phyloP scores from a whole-genome alignment of 2,113 vertebrate species.

The Scomber japonicus region DNA sequence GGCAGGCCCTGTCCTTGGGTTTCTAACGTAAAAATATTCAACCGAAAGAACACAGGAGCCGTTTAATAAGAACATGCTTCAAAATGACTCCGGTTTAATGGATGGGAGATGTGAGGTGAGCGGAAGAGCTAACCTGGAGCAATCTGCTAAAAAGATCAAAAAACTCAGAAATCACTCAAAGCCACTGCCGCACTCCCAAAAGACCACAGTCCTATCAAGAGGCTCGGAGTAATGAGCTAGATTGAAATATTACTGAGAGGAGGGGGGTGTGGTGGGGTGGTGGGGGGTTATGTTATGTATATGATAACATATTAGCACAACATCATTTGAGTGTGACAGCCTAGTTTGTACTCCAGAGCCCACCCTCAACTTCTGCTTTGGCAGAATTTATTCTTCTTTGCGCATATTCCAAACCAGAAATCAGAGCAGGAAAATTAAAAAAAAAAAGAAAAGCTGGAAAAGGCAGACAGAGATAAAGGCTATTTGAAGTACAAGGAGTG shows the following conservation, averaged over 20 bases:
- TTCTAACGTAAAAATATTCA: conserved; percentile 76
- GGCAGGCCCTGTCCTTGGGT: conserved; percentile 81
- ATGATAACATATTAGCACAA: conserved; percentile 69
- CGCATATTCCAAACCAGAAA: conserved; percentile 31
- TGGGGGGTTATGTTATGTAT: conserved; percentile 40
- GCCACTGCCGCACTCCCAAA: conserved; percentile 66
- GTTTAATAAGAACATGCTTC: conserved; percentile 79
- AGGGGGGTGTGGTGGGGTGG: background rate
- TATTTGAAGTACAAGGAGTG: conserved; percentile 54
- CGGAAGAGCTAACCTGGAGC: conserved; percentile 72
- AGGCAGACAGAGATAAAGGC: conserved; percentile 53
- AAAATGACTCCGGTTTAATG: conserved; percentile 74
- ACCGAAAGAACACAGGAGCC: conserved; percentile 78
- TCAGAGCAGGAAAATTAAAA: conserved; percentile 33
- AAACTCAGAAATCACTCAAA: conserved; percentile 72
- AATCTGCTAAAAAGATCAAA: conserved; percentile 75
- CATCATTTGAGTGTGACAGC: conserved; percentile 64
- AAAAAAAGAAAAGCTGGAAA: conserved; percentile 29
- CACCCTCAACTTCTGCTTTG: conserved; percentile 47
- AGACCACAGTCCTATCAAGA: conserved; percentile 62
- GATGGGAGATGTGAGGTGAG: conserved; percentile 76
- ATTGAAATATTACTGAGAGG: conserved; percentile 60
- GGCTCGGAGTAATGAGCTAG: conserved; percentile 65
- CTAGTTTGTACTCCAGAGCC: conserved; percentile 58
- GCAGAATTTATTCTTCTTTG: conserved; percentile 34